These are phyloP conservation scores for Drosophila nebulosa DNA, from an alignment of 1,140 invertebrate genomes.

Conservation along the genomic window DNA sequence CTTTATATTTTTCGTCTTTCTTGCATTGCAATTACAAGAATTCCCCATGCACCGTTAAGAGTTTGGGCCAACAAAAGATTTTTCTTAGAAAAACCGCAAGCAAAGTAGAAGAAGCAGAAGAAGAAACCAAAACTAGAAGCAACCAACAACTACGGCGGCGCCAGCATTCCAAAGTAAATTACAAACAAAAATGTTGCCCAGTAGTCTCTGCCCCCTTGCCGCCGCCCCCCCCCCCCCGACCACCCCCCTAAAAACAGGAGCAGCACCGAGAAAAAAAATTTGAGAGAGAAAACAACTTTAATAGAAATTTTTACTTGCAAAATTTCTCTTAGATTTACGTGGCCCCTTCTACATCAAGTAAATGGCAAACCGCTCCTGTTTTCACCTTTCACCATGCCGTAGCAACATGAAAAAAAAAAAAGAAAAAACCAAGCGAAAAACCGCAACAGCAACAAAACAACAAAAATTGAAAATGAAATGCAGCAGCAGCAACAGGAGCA, in stretches of 20 bases:
- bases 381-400: not conserved
- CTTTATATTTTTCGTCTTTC: not conserved
- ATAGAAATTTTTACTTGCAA: too few relatives aligned
- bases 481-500: constrained; percentile 12
- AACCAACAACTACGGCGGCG: constrained; percentile 24
- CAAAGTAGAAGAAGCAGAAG: not conserved
- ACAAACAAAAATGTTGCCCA: constrained; percentile 74
- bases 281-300: too few relatives aligned
- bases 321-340: too few relatives aligned
- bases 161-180: constrained; percentile 73
- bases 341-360: too few relatives aligned
- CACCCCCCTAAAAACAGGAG: not conserved
- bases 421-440: constrained; percentile 59
- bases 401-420: constrained; percentile 40
- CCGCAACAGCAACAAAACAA: constrained; percentile 68
- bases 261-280: not conserved
- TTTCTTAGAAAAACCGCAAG: constrained; percentile 69
- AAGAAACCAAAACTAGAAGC: not conserved
- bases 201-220: not conserved
- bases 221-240: too few relatives aligned
- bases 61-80: constrained; percentile 55
- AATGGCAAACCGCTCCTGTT: not conserved
- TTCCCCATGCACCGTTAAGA: constrained; percentile 39
- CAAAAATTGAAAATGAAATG: constrained; percentile 63
- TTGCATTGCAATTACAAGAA: constrained; percentile 3